Conservation (phyloP, 2,797 vertebrate species). For the Mormyrops attenuatus region DNA sequence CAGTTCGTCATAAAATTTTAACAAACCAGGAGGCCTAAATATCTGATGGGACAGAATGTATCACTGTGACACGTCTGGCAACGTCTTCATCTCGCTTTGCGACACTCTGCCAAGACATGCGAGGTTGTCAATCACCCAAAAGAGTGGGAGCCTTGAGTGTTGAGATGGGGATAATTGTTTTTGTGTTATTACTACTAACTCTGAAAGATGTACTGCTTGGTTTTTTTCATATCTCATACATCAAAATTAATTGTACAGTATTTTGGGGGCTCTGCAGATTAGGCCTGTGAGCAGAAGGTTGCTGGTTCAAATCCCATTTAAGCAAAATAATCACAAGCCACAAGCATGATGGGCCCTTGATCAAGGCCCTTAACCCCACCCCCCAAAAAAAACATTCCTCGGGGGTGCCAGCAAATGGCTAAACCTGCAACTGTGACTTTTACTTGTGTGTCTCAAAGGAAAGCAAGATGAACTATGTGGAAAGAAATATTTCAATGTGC, state of each 20-base stretch:
- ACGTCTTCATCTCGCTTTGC: not conserved
- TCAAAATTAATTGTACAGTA: not conserved
- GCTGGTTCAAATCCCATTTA: not conserved
- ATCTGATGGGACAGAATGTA: conserved; percentile 32
- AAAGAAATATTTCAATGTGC: not conserved
- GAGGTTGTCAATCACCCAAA: not conserved
- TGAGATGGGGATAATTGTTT: not conserved
- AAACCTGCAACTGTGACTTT: not conserved
- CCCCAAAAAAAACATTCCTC: not conserved
- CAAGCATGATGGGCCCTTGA: not conserved
- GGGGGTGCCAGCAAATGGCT: not conserved
- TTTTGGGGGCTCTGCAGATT: not conserved
- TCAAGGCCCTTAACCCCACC: not conserved
- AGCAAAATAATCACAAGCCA: not conserved
- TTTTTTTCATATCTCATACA: not conserved
- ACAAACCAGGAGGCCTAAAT: conserved; percentile 17
- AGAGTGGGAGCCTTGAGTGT: not conserved
- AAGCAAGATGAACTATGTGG: not conserved
- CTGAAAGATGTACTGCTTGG: not conserved
- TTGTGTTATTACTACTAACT: not conserved
- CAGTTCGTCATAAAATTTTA: not conserved
- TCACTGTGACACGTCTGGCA: not conserved
- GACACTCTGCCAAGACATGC: not conserved
- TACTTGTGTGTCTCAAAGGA: not conserved
- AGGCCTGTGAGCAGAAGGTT: not conserved